Conservation (phyloP, 2,113 vertebrate genomes). For the Calidris pugnax region DNA sequence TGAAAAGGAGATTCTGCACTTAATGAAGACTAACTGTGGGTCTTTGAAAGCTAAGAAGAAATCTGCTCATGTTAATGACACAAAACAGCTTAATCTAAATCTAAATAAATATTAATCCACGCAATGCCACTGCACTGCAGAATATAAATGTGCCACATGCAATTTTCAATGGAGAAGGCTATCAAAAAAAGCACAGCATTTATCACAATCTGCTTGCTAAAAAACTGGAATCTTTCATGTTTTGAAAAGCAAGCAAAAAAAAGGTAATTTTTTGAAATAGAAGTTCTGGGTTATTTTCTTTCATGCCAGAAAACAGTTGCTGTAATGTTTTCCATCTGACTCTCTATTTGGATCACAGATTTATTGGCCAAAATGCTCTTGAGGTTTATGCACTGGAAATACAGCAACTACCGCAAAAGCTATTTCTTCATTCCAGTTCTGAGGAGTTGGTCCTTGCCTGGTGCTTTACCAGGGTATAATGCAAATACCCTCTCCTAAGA, state of each 20-base stretch:
- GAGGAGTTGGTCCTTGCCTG: neutral
- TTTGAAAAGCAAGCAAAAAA: neutral
- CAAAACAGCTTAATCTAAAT: neutral
- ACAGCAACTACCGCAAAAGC: neutral
- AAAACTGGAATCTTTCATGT: neutral
- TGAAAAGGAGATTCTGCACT: neutral
- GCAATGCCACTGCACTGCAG: neutral
- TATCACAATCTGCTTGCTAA: neutral
- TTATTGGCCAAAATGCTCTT: neutral
- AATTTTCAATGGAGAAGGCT: neutral
- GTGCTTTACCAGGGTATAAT: neutral
- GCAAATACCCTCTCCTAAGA: neutral
- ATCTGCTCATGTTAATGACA: neutral
- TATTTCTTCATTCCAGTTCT: neutral
- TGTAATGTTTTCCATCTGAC: constrained; percentile 14
- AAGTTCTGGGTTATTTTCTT: neutral
- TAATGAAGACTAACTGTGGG: neutral
- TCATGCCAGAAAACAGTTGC: neutral
- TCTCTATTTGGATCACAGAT: neutral
- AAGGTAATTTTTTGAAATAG: neutral
- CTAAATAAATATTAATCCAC: neutral
- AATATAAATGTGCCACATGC: neutral
- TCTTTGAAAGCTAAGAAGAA: neutral
- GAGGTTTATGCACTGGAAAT: neutral
- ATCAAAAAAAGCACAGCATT: neutral